Conservation (phyloP, 2,888 invertebrate species). For the Tenthredo amoena region DNA sequence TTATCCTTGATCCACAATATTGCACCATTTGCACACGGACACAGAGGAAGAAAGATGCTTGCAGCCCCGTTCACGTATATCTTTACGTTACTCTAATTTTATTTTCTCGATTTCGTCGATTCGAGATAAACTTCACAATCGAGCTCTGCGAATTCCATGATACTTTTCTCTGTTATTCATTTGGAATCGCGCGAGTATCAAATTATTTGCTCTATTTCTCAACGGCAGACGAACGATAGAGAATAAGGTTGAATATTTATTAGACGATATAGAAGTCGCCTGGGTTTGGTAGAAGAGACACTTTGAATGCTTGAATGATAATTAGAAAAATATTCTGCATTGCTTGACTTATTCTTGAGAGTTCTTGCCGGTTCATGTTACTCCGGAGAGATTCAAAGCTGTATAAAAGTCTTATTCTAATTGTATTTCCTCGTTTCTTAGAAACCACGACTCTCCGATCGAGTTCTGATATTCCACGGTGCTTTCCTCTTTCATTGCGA, state of each 20-base stretch:
- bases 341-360: neutral
- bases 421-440: neutral
- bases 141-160: neutral
- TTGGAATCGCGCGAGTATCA: neutral
- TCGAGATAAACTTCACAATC: conserved; percentile 16
- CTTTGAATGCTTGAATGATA: neutral
- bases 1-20: conserved; percentile 6
- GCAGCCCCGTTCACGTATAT: neutral
- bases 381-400: neutral
- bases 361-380: neutral
- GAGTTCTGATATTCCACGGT: neutral
- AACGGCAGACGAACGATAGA: neutral
- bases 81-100: neutral
- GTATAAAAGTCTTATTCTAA: neutral
- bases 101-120: conserved; percentile 1
- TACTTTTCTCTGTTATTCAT: neutral
- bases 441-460: neutral
- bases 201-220: neutral
- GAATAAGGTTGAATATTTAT: neutral
- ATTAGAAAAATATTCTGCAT: neutral
- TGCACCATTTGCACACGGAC: neutral
- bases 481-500: neutral
- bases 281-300: neutral
- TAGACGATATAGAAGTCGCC: neutral
- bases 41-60: neutral